Conservation (phyloP, 2,113 vertebrate species). For the Brachyhypopomus gauderio region DNA sequence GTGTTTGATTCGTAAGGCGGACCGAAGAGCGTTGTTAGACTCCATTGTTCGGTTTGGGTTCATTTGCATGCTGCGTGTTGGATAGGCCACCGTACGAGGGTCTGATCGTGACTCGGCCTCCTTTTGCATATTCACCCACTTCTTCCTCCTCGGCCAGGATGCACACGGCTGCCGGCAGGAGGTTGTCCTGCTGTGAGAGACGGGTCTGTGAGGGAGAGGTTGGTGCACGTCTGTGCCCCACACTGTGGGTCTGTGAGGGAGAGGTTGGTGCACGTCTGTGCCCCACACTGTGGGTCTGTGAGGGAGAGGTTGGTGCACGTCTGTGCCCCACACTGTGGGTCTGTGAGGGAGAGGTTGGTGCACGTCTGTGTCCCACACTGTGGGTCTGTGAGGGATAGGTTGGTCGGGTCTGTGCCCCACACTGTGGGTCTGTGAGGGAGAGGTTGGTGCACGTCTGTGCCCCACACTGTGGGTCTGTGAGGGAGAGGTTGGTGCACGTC, state of each 20-base stretch:
- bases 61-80: constrained; percentile 53
- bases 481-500: too few species aligned
- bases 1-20: constrained; percentile 10
- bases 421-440: background rate
- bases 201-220: background rate
- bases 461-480: background rate
- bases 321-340: background rate
- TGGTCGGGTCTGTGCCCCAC: background rate
- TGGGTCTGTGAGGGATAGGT: too few species aligned
- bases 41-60: constrained; percentile 44
- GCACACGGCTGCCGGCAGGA: background rate
- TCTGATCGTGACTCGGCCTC: constrained; percentile 42
- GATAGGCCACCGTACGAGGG: constrained; percentile 15
- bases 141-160: background rate
- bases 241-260: background rate
- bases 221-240: background rate
- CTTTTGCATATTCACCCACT: constrained; percentile 53
- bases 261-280: too few species aligned
- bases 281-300: background rate
- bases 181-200: background rate
- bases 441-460: too few species aligned
- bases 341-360: too few species aligned
- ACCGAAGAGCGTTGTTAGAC: background rate
- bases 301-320: too few species aligned
- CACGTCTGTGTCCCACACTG: background rate